phyloP scores from a whole-genome alignment of 2,888 invertebrate species.

The Cremastinae sp. region DNA sequence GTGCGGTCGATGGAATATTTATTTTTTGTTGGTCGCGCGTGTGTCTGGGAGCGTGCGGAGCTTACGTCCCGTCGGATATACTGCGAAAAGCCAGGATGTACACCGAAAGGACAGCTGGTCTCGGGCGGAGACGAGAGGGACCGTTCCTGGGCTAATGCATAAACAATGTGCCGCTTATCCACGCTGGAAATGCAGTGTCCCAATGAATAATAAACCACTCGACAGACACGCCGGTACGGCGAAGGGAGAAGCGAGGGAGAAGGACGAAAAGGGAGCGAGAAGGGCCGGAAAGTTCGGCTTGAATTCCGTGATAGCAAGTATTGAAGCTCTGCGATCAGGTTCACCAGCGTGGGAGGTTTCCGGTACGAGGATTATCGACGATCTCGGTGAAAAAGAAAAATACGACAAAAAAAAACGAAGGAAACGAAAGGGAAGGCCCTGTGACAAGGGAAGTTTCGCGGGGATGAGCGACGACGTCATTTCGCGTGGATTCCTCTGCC shows the following conservation, averaged over 20 bases:
- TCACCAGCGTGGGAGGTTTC: slow-evolving; percentile 44
- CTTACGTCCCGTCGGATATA: slow-evolving; percentile 8
- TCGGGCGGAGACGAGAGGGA: slow-evolving; percentile 33
- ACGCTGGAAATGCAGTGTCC: slow-evolving; percentile 71
- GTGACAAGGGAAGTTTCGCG: slow-evolving; percentile 32
- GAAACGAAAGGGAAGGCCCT: slow-evolving; percentile 21
- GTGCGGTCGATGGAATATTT: slow-evolving; percentile 5
- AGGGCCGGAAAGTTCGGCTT: slow-evolving; percentile 10
- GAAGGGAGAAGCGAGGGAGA: slow-evolving; percentile 38
- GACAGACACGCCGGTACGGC: slow-evolving; percentile 58
- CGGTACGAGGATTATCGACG: slow-evolving; percentile 58
- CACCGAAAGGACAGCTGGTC: slow-evolving; percentile 38
- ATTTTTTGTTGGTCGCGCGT: slow-evolving; percentile 13
- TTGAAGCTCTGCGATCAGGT: slow-evolving; percentile 36
- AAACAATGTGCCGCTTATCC: slow-evolving; percentile 77
- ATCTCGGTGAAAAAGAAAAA: slow-evolving; percentile 25
- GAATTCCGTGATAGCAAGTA: slow-evolving; percentile 36
- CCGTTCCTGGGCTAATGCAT: slow-evolving; percentile 74
- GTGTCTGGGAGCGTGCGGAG: slow-evolving; percentile 2
- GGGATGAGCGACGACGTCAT: slow-evolving; percentile 39
- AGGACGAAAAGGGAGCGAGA: too few relatives aligned
- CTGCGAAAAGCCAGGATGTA: slow-evolving; percentile 40
- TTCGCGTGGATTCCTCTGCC: too few relatives aligned
- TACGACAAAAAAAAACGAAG: neutral
- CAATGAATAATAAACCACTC: slow-evolving; percentile 76